Evolutionary conservation across 2,888 invertebrate species (phyloP).

Genomic region (Cryptocephalus primarius): DNA sequence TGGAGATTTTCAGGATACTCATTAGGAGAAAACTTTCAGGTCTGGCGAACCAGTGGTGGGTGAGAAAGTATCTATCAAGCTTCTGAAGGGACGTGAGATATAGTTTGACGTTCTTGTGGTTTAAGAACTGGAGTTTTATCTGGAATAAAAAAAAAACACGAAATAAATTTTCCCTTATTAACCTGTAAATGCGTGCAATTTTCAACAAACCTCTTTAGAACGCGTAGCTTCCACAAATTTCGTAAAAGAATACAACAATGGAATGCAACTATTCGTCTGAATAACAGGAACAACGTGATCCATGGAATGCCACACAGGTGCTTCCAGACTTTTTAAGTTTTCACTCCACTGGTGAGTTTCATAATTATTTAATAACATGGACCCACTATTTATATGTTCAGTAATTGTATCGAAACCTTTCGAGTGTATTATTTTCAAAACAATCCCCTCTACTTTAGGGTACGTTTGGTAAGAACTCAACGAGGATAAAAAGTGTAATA

Average conservation of each 20-base stretch:
- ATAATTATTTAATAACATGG: constrained; percentile 39
- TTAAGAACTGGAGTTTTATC: constrained; percentile 36
- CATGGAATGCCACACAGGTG: constrained; percentile 36
- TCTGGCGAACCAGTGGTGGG: constrained; percentile 52
- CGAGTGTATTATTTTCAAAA: constrained; percentile 36
- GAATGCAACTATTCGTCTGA: constrained; percentile 36
- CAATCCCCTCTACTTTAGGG: constrained; percentile 13
- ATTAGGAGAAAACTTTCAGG: constrained; percentile 48
- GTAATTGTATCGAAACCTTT: constrained; percentile 39
- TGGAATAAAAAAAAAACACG: constrained; percentile 13
- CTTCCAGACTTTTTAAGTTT: constrained; percentile 38
- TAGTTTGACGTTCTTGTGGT: constrained; percentile 27
- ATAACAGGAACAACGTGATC: constrained; percentile 41
- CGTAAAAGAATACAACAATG: constrained; percentile 35
- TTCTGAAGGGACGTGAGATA: constrained; percentile 39
- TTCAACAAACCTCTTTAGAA: constrained; percentile 17
- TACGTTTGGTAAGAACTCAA: constrained; percentile 12
- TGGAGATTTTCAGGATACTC: constrained; percentile 39
- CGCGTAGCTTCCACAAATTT: constrained; percentile 20
- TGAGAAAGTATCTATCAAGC: constrained; percentile 32
- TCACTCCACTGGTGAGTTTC: constrained; percentile 32
- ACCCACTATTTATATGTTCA: constrained; percentile 33
- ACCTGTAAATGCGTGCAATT: too few species aligned
- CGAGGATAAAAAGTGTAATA: constrained; percentile 21
- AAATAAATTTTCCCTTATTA: neutral